phyloP scores from a whole-genome alignment of 2,797 vertebrate genomes.

The Melanotaenia boesemani region DNA sequence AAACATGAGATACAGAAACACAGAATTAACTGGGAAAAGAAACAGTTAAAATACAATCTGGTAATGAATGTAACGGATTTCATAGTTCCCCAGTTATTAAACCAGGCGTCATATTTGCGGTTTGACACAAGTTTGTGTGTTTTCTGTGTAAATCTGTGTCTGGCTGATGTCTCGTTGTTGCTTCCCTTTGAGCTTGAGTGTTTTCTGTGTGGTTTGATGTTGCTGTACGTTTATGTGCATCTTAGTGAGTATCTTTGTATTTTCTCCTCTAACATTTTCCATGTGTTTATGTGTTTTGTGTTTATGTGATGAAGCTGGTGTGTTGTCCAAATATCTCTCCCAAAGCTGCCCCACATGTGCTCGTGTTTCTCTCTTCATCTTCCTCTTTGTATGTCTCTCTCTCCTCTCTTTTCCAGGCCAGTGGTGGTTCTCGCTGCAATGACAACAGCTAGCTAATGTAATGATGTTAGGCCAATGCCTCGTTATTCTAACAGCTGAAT shows the following conservation, averaged over 20 bases:
- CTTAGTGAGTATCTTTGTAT: constrained; percentile 30
- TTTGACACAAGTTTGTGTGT: constrained; percentile 38
- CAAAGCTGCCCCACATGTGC: constrained; percentile 36
- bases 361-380: constrained; percentile 51
- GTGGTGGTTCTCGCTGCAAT: constrained; percentile 65
- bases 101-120: background rate
- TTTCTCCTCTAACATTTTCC: constrained; percentile 42
- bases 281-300: constrained; percentile 39
- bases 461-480: constrained; percentile 66
- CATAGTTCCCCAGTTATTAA: background rate
- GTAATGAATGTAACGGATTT: too few relatives aligned
- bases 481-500: constrained; percentile 47
- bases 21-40: too few relatives aligned
- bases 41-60: too few relatives aligned
- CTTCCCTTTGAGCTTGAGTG: constrained; percentile 30
- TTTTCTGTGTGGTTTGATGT: constrained; percentile 28
- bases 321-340: constrained; percentile 30
- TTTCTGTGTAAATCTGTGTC: constrained; percentile 9
- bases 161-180: constrained; percentile 21
- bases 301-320: constrained; percentile 57
- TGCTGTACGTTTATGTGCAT: constrained; percentile 25
- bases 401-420: constrained; percentile 72
- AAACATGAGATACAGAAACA: too few relatives aligned
- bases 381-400: constrained; percentile 49
- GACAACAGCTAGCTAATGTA: constrained; percentile 78